A percentile compares a stretch with the other conserved stretches of the same genome.
phyloP scores from a whole-genome alignment of 1,140 invertebrate genomes.

The Cheumatopsyche charites region DNA sequence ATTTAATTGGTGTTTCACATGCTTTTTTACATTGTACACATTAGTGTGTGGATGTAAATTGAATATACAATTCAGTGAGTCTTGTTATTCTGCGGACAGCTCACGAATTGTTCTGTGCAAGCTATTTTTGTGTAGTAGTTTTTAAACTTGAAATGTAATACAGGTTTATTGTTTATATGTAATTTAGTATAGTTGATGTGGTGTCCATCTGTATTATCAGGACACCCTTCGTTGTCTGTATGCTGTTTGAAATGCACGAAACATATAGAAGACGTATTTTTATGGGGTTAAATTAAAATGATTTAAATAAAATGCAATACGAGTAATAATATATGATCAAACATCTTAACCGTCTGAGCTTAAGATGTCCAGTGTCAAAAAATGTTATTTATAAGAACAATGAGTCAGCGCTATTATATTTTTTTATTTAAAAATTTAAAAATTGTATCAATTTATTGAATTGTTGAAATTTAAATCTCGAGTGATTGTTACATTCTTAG shows the following conservation, averaged over 20 bases:
- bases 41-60: constrained; percentile 22
- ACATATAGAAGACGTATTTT: constrained; percentile 62
- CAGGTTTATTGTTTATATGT: constrained; percentile 48
- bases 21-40: constrained; percentile 24
- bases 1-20: constrained; percentile 44
- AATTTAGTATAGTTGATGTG: constrained; percentile 60
- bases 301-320: constrained; percentile 42
- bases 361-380: constrained; percentile 47
- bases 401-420: constrained; percentile 48
- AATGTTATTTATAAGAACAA: constrained; percentile 47
- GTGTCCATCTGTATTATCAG: constrained; percentile 59
- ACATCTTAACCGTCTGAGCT: constrained; percentile 37
- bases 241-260: constrained; percentile 66
- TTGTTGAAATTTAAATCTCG: constrained; percentile 34
- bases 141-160: constrained; percentile 46
- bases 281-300: constrained; percentile 44
- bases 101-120: constrained; percentile 23
- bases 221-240: constrained; percentile 63
- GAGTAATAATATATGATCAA: constrained; percentile 42
- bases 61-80: constrained; percentile 6
- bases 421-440: constrained; percentile 47
- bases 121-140: constrained; percentile 46
- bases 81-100: background rate
- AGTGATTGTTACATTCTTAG: constrained; percentile 41
- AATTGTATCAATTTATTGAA: constrained; percentile 38